Conservation (phyloP, 2,888 invertebrate genomes). For the Drosophila neotestacea region DNA sequence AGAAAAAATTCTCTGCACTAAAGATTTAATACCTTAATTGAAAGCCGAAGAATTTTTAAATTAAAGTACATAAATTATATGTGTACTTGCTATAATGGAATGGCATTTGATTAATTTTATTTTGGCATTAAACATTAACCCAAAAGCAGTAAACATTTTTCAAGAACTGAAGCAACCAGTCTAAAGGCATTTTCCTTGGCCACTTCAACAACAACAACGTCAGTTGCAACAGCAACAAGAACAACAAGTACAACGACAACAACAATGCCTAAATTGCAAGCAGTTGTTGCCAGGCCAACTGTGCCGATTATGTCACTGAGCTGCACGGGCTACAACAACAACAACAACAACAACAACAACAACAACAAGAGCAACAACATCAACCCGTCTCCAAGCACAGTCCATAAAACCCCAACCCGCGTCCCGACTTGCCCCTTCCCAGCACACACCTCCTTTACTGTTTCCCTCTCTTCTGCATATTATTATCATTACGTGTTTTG, state of each 20-base stretch:
- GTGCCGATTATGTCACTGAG: constrained; percentile 74
- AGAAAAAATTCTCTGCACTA: too few species aligned
- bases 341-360: neutral
- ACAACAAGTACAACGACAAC: constrained; percentile 5
- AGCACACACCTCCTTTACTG: neutral
- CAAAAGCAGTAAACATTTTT: neutral
- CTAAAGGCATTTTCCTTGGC: constrained; percentile 12
- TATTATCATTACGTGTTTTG: constrained; percentile 67
- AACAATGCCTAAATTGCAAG: constrained; percentile 35
- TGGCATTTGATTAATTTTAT: constrained; percentile 14
- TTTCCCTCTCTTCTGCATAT: constrained; percentile 37
- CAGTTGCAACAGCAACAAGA: constrained; percentile 13
- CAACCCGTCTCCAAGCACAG: constrained; percentile 21
- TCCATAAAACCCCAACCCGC: constrained; percentile 16
- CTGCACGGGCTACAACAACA: constrained; percentile 27
- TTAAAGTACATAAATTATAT: neutral
- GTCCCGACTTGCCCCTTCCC: neutral
- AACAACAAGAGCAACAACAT: too few species aligned
- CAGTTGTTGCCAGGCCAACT: constrained; percentile 72
- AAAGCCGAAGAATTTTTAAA: neutral
- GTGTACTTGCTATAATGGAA: neutral
- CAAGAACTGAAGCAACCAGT: constrained; percentile 12
- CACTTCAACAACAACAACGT: constrained; percentile 10
- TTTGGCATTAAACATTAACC: neutral
- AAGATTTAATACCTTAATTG: neutral